Evolutionary conservation across 2,797 vertebrate genomes (phyloP), one percentile per base, ranked within the genome.

Genomic region (Carduelis carduelis): DNA sequence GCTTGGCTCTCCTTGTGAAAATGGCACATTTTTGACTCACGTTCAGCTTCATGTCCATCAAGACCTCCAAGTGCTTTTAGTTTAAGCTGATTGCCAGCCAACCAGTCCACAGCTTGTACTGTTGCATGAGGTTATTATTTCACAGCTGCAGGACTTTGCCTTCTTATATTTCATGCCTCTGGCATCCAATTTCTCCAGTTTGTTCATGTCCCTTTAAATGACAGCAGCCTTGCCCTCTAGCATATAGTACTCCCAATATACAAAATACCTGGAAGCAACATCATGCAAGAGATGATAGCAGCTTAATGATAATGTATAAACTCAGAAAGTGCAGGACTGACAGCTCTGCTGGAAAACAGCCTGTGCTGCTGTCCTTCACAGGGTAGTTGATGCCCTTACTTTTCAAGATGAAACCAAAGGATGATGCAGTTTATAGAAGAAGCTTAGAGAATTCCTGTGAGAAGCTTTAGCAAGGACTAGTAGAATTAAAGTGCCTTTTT

Each of bases 401-500:
- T 85, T 64, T 83, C 64, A 87, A 85, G 65, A 70, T 55, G 53
- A 89, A 91, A 75, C 71, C 28, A 34, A 81, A 83, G 35, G 57
- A 83, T 77, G 75, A 81, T 34, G 27, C 2, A 7, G 43, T 64
- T 93, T 80, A 85, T 46, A 64, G 78, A 85, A 14, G 15, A 32
- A 77, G 64, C 35, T 93, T 90, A 83, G 9, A 68, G 9, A 96
- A 94, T 68, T 85, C 78, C 64, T 89, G 46, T 55, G 68, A 93
- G 93, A 75, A 95, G 30, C 53, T 91, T 91, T 78, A 93, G 57
- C 12, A 85, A 74, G 65, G 61, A 69, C 72, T 86, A 37, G 39
- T 30, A 65, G 64, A 89, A 80, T 83, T 85, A 87, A 92, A 60
- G 78, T 57, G 26, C 50, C 57, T 75, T 90, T 95, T 95, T 89